phyloP scores from a whole-genome alignment of 2,888 invertebrate genomes.

The Stenolophus ochropezus region DNA sequence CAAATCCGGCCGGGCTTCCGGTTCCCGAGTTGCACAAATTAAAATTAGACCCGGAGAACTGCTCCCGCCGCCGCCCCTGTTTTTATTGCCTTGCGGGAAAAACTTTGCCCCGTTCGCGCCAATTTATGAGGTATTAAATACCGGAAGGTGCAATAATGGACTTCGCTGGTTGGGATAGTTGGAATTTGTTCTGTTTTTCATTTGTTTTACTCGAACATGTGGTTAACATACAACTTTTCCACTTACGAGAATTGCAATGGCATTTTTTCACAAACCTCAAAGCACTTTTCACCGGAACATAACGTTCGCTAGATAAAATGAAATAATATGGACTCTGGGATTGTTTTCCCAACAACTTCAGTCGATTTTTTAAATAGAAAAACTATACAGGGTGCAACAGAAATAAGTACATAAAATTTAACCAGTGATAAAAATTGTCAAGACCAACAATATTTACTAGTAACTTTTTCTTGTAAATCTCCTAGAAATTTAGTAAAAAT shows the following conservation, averaged over 20 bases:
- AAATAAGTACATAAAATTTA: no score
- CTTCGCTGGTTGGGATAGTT: constrained; percentile 5
- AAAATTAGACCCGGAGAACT: constrained; percentile 36
- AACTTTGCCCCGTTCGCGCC: constrained; percentile 25
- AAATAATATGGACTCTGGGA: no score
- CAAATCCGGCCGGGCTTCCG: constrained; percentile 22
- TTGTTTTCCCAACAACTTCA: no score
- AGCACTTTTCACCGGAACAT: no score
- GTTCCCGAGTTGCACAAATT: constrained; percentile 41
- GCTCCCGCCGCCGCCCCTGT: background rate
- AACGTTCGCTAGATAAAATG: no score
- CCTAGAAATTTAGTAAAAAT: no score
- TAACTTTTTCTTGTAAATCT: no score
- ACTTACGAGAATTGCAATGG: background rate
- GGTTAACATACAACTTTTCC: background rate
- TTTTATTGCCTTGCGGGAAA: constrained; percentile 37
- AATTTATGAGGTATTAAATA: constrained; percentile 39
- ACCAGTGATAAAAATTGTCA: no score
- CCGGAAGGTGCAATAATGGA: constrained; percentile 33
- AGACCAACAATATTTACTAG: no score
- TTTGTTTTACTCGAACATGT: background rate
- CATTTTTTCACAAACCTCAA: no score
- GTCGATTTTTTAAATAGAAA: no score
- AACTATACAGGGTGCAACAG: no score
- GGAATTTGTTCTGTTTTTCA: constrained; percentile 10